A percentile compares a stretch with the other conserved stretches of the same genome.
These are phyloP conservation scores for Dermatemys mawii DNA, from an alignment of 2,113 vertebrate species.

Conservation along the genomic window DNA sequence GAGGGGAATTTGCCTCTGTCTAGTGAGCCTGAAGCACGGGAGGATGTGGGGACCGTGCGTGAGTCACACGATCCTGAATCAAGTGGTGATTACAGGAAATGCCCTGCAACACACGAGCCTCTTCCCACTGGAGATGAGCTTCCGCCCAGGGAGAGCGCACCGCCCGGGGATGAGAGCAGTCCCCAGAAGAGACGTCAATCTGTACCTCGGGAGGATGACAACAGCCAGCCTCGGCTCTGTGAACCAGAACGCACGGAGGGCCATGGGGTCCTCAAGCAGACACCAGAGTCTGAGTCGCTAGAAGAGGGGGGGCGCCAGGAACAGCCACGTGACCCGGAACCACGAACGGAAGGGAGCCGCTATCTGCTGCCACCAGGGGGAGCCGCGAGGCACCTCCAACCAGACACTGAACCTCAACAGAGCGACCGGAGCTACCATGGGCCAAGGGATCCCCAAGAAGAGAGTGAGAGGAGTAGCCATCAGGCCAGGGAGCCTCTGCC, in stretches of 20 bases:
- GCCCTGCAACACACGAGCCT: background rate
- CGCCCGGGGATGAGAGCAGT: background rate
- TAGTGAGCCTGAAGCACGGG: background rate
- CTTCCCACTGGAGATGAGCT: background rate
- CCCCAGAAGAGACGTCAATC: background rate
- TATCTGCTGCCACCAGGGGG: background rate
- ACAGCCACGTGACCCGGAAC: background rate
- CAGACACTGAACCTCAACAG: background rate
- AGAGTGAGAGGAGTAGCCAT: background rate
- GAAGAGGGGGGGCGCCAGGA: background rate
- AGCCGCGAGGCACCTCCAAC: fast-evolving
- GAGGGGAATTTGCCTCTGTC: background rate
- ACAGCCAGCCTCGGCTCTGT: background rate
- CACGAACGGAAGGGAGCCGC: background rate
- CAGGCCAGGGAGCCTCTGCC: background rate
- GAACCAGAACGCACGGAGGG: background rate
- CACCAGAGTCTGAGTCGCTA: background rate
- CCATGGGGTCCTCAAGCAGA: background rate
- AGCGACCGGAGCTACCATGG: fast-evolving
- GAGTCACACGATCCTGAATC: background rate
- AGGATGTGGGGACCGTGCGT: background rate
- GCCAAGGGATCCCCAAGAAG: background rate
- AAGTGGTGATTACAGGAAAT: background rate
- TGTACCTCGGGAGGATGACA: background rate
- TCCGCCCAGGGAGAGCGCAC: background rate